Conservation (phyloP, 2,797 vertebrate species). For the Oreortyx pictus region DNA sequence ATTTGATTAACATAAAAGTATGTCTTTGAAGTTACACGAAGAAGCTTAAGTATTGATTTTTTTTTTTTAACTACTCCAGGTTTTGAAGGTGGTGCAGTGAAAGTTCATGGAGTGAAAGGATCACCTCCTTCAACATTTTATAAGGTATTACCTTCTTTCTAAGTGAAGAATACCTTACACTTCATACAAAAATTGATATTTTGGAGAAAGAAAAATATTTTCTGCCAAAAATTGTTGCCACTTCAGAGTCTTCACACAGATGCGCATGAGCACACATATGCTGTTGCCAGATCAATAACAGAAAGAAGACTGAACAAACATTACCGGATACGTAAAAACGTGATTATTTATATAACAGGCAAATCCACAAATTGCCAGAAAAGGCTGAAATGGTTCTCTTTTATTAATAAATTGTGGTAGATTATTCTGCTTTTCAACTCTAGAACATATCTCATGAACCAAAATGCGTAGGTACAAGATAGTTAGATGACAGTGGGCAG, state of each 20-base stretch:
- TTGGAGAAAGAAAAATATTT: neutral
- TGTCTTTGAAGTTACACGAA: neutral
- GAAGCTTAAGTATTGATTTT: neutral
- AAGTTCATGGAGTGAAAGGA: conserved; percentile 83
- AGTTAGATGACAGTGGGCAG: neutral
- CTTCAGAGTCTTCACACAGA: neutral
- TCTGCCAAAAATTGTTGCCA: neutral
- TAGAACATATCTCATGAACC: neutral
- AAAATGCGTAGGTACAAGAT: neutral
- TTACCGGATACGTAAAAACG: neutral
- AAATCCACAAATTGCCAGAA: neutral
- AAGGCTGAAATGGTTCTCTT: neutral
- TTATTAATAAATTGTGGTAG: neutral
- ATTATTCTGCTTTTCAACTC: neutral
- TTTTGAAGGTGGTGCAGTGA: conserved; percentile 83
- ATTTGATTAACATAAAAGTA: neutral
- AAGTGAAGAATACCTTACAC: neutral
- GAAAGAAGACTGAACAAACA: neutral
- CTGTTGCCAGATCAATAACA: neutral
- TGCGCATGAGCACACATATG: neutral
- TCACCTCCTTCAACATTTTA: conserved; percentile 81
- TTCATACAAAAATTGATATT: neutral
- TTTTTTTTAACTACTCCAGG: conserved; percentile 66
- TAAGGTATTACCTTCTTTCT: conserved; percentile 79
- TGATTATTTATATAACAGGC: neutral